phyloP scores from a whole-genome alignment of 2,797 vertebrate species.

The Intellagama lesueurii region DNA sequence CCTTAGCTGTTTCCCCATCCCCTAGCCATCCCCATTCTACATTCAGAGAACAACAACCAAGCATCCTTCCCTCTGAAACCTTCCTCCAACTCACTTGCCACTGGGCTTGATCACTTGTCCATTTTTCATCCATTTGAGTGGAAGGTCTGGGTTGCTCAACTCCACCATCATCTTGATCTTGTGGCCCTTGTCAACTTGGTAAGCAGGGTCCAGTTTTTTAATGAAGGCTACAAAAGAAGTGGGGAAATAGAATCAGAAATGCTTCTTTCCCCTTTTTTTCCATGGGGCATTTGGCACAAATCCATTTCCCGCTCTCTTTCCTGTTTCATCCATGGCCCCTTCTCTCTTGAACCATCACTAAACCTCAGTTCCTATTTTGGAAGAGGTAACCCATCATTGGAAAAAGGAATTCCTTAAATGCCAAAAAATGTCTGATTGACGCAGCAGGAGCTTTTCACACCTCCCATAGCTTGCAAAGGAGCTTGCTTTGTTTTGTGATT shows the following conservation, averaged over 20 bases:
- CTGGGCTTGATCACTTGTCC: conserved; percentile 91
- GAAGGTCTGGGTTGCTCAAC: conserved; percentile 80
- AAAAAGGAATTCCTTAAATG: too few relatives aligned
- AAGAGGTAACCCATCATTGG: too few relatives aligned
- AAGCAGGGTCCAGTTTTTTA: conserved; percentile 85
- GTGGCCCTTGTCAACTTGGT: conserved; percentile 90
- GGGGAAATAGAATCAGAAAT: background rate
- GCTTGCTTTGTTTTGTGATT: too few relatives aligned
- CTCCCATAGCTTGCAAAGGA: too few relatives aligned
- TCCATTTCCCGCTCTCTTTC: background rate
- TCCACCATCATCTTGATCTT: conserved; percentile 87
- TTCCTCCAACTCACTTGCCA: conserved; percentile 83
- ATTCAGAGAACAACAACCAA: background rate
- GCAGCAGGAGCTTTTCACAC: too few relatives aligned
- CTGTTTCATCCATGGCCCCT: background rate
- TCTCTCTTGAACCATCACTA: background rate
- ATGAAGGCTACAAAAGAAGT: conserved; percentile 81
- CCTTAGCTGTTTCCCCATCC: background rate
- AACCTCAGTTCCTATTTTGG: background rate
- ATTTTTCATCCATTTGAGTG: conserved; percentile 90
- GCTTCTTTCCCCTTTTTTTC: background rate
- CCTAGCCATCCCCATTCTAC: background rate
- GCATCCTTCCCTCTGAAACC: background rate
- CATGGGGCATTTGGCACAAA: too few relatives aligned
- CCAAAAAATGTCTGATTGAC: too few relatives aligned